Evolutionary conservation across 2,888 invertebrate species (phyloP).

Genomic region (Ophonus ardosiacus): DNA sequence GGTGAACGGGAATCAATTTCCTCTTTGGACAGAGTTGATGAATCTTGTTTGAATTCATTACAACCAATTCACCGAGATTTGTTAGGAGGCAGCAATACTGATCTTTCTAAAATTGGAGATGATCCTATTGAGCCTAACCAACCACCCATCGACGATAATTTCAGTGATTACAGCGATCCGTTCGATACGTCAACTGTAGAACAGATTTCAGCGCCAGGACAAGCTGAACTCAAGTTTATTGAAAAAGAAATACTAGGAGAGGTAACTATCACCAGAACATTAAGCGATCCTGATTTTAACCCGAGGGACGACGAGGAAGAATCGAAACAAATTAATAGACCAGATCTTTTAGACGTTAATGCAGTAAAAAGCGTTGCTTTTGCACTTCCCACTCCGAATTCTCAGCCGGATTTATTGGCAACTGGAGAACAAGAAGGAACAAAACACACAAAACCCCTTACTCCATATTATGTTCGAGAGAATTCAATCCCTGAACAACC

Average conservation of each 20-base stretch:
- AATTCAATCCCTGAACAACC: conserved; percentile 79
- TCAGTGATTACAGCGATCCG: conserved; percentile 85
- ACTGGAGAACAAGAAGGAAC: conserved; percentile 78
- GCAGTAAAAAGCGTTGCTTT: conserved; percentile 79
- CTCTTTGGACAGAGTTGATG: conserved; percentile 73
- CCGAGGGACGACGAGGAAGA: conserved; percentile 82
- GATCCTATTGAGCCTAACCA: conserved; percentile 81
- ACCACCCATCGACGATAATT: conserved; percentile 73
- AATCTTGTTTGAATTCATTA: conserved; percentile 75
- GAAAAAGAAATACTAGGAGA: conserved; percentile 86
- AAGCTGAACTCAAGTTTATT: conserved; percentile 86
- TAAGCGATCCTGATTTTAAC: conserved; percentile 89
- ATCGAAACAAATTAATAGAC: conserved; percentile 79
- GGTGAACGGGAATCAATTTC: conserved; percentile 80
- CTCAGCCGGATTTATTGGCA: conserved; percentile 78
- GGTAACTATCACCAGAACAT: conserved; percentile 73
- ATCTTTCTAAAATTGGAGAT: conserved; percentile 83
- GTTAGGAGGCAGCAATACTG: conserved; percentile 86
- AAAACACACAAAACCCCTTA: conserved; percentile 84
- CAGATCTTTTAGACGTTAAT: conserved; percentile 77
- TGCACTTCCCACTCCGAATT: conserved; percentile 77
- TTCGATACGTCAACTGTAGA: conserved; percentile 91
- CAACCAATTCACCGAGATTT: conserved; percentile 80
- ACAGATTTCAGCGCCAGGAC: conserved; percentile 85
- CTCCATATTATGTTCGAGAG: conserved; percentile 87